These are phyloP conservation scores for Phoxinus dragarum DNA, from an alignment of 2,797 vertebrate species.

Conservation along the genomic window DNA sequence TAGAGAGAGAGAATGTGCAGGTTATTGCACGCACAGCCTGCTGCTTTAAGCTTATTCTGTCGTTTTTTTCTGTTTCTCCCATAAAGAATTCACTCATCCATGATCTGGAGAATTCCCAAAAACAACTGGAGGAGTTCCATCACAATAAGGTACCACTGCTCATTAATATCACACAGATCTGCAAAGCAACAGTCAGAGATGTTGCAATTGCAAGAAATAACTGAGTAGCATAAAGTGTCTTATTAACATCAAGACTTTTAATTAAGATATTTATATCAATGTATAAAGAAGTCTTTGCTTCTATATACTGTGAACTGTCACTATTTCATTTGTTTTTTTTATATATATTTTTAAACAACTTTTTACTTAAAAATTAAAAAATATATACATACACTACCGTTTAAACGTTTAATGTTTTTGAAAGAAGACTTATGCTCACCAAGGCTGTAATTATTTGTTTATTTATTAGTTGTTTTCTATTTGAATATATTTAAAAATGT, in stretches of 20 bases:
- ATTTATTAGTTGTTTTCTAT: no score
- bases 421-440: no score
- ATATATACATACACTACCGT: no score
- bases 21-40: neutral
- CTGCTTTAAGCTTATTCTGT: slow-evolving; percentile 17
- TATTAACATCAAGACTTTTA: neutral
- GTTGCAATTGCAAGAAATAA: neutral
- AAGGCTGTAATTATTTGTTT: no score
- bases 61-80: neutral
- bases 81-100: slow-evolving; percentile 90
- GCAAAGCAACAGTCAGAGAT: neutral
- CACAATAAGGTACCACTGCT: slow-evolving; percentile 84
- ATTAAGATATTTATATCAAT: neutral
- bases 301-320: neutral
- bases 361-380: neutral
- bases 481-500: no score
- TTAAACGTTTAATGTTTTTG: no score
- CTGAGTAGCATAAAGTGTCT: neutral
- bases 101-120: slow-evolving; percentile 93
- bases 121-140: slow-evolving; percentile 92
- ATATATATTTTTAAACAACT: neutral
- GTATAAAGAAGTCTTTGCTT: neutral
- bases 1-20: neutral
- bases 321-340: neutral
- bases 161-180: neutral